These are phyloP conservation scores for Psittacula echo DNA, from an alignment of 2,797 vertebrate species.

Conservation along the genomic window DNA sequence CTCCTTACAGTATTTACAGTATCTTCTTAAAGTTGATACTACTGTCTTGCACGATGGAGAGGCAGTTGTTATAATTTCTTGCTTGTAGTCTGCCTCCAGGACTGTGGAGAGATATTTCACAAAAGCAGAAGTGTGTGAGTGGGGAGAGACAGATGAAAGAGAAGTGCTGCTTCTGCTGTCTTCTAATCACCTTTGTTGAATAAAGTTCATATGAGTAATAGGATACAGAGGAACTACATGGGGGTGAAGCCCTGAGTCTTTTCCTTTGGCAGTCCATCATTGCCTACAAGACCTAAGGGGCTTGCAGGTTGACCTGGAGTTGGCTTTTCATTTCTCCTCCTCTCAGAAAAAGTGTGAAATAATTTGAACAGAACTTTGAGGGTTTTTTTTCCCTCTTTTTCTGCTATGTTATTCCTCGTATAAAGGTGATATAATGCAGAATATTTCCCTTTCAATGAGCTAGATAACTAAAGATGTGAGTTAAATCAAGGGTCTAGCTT, in stretches of 20 bases:
- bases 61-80: not conserved
- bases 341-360: not conserved
- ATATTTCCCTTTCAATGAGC: not conserved
- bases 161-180: not conserved
- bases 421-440: not conserved
- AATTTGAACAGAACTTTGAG: not conserved
- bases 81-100: not conserved
- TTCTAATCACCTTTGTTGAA: not conserved
- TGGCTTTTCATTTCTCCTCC: not conserved
- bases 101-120: not conserved
- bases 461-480: not conserved
- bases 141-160: not conserved
- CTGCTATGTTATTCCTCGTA: not conserved
- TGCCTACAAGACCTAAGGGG: not conserved
- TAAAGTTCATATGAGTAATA: not conserved
- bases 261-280: not conserved
- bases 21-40: not conserved
- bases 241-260: not conserved
- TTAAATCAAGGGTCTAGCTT: constrained; percentile 41
- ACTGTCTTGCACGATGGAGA: not conserved
- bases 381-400: not conserved
- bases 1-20: not conserved
- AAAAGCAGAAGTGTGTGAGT: not conserved
- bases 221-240: not conserved
- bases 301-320: not conserved